Evolutionary conservation across 2,888 invertebrate species (phyloP), one percentile per base, ranked within the genome.

Genomic region (Acheta domesticus): DNA sequence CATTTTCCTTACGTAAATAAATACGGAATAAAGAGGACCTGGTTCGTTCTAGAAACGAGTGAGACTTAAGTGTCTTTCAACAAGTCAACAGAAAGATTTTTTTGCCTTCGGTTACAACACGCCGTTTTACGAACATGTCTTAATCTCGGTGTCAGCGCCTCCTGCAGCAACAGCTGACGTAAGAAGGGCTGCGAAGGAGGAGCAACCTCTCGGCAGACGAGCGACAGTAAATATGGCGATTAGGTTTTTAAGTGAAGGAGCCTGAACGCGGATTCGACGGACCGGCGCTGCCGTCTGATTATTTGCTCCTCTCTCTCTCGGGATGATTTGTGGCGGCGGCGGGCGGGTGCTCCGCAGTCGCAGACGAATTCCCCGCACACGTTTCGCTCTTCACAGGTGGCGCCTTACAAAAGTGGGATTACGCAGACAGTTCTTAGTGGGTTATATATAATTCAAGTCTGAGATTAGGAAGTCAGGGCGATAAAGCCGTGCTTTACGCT

Each of bases 391-490:
- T 62, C 62, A n/a, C n/a, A 62, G 14, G n/a, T 62, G 62, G n/a
- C 62, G 62, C n/a, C 62, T 62, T 62, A 62, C 16, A 62, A 62
- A 36, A 62, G 62, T 62, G 16, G n/a, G 62, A 62, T 62, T 62
- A 62, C n/a, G 62, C 62, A 19, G 62, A 62, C 62, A 11, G 62
- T 62, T 62, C 62, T 62, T 62, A 62, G 16, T 8, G n/a, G 62
- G 62, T 62, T 62, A 62, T 62, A 62, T 62, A 62, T n/a, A 62
- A 62, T 62, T 62, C 62, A 62, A 19, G 62, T 62, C n/a, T 62
- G 62, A 62, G 62, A 62, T 62, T 62, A 62, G n/a, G 62, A 62
- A 62, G 62, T 62, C 62, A 62, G 62, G 16, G 62, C 14, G 62
- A 62, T 62, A 62, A 62, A 62, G 62, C n/a, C 8, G 62, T 62